phyloP scores from a whole-genome alignment of 2,113 vertebrate genomes.

The Coptodon rendalli region DNA sequence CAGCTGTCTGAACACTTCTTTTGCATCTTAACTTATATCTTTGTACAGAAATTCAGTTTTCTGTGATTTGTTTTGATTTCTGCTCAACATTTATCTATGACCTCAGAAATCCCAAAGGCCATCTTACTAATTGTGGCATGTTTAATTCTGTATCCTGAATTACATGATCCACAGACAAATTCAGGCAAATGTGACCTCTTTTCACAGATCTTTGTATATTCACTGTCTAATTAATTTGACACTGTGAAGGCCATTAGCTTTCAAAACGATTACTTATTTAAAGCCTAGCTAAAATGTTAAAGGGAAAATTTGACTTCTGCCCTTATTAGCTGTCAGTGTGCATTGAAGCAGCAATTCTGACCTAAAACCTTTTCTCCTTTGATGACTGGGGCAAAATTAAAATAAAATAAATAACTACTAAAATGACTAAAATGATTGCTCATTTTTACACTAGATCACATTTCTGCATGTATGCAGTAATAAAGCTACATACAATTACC shows the following conservation, averaged over 20 bases:
- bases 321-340: background rate
- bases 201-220: background rate
- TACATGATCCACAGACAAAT: background rate
- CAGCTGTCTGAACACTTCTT: background rate
- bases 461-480: background rate
- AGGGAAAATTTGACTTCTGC: background rate
- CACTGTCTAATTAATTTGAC: background rate
- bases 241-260: background rate
- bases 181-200: background rate
- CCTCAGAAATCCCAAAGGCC: background rate
- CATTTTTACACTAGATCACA: background rate
- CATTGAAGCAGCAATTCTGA: background rate
- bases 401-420: background rate
- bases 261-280: background rate
- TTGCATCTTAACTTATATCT: background rate
- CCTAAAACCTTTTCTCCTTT: background rate
- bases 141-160: background rate
- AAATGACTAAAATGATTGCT: background rate
- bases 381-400: background rate
- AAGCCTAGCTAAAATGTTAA: background rate
- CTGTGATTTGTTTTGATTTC: background rate
- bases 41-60: background rate
- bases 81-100: background rate
- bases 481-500: background rate
- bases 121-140: background rate